Evolutionary conservation across 2,888 invertebrate species (phyloP).

Genomic region (Ophioninae sp.): DNA sequence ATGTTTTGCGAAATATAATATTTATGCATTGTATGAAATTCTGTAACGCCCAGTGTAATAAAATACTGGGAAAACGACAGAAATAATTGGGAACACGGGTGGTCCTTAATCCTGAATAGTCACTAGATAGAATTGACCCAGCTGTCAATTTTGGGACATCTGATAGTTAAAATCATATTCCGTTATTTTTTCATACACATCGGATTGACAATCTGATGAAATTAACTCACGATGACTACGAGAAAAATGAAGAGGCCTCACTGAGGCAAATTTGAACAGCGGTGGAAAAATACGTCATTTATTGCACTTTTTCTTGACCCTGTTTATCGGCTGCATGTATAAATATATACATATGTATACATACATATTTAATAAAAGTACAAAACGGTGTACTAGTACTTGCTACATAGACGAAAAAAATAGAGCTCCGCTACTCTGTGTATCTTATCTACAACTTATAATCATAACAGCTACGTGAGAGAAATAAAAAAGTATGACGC

Average conservation of each 20-base stretch:
- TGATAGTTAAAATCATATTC: too few species aligned
- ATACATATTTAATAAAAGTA: not conserved
- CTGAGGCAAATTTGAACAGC: not conserved
- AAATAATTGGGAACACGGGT: not conserved
- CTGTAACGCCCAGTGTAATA: not conserved
- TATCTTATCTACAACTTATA: too few species aligned
- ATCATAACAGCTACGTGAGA: too few species aligned
- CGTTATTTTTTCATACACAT: too few species aligned
- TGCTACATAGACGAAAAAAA: too few species aligned
- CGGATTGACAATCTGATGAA: too few species aligned
- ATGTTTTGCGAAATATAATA: conserved; percentile 16
- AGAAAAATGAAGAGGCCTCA: too few species aligned
- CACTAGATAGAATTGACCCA: too few species aligned
- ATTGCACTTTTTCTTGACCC: not conserved
- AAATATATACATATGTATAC: not conserved
- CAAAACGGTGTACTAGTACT: not conserved
- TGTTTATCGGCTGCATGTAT: not conserved
- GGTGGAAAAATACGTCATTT: not conserved
- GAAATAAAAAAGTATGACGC: not conserved
- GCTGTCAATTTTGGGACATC: too few species aligned
- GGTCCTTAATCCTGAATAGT: not conserved
- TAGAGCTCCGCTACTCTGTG: too few species aligned
- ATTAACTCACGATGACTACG: too few species aligned
- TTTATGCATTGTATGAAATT: conserved; percentile 16
- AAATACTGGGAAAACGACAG: not conserved